A percentile compares a stretch with the other conserved stretches of the same genome.
These are phyloP conservation scores for Cranoglanis bouderius DNA, from an alignment of 2,113 vertebrate genomes.

Conservation along the genomic window DNA sequence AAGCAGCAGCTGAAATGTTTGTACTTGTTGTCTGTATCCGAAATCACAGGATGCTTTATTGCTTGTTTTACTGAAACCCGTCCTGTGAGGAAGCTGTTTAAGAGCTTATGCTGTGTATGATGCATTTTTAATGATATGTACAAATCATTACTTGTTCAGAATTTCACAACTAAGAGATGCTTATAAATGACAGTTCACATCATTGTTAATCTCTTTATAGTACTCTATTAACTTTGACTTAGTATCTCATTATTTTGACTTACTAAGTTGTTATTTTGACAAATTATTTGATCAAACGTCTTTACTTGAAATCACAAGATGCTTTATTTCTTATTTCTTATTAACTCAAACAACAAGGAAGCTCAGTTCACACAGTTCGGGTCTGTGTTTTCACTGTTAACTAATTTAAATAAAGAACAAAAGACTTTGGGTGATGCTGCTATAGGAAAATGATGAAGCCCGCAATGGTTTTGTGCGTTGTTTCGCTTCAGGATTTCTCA, in stretches of 20 bases:
- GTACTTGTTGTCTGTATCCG: no score
- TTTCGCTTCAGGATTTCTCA: constrained; percentile 49
- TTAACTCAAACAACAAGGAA: not conserved
- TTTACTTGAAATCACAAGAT: not conserved
- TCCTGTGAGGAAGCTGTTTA: no score
- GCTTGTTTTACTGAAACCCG: no score
- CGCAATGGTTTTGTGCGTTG: not conserved
- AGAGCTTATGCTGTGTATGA: not conserved
- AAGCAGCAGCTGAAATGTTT: no score
- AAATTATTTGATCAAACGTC: not conserved
- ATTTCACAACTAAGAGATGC: no score
- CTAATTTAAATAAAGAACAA: not conserved
- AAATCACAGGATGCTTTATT: no score
- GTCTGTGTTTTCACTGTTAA: not conserved
- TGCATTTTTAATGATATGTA: not conserved
- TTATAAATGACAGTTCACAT: no score
- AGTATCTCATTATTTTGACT: not conserved
- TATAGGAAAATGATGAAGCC: not conserved
- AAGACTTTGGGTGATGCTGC: not conserved
- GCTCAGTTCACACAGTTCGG: not conserved
- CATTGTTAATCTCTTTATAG: not conserved
- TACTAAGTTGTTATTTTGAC: not conserved
- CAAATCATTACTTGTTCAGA: no score
- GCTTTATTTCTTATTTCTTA: not conserved
- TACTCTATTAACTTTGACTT: no score